Evolutionary conservation across 2,888 invertebrate species (phyloP), one percentile per base, ranked within the genome.

Genomic region (Tipula helvola): DNA sequence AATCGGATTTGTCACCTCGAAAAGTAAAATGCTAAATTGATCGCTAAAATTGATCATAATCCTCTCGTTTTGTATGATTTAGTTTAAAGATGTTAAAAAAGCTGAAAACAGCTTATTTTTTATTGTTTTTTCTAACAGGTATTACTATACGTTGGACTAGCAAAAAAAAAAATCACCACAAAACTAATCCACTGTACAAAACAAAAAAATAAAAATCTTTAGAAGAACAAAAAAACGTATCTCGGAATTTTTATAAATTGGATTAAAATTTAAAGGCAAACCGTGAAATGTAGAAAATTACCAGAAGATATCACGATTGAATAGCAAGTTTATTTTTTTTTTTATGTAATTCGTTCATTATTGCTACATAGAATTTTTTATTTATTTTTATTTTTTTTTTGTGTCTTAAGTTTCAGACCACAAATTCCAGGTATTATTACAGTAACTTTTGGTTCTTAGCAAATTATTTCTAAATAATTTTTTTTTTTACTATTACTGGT

Each of bases 281-380:
- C 71, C 71, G 71, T 71, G 71, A 71, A 71, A 71, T 71, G 71
- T 71, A 71, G 71, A 71, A 71, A 71, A 71, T 71, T 71, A 71
- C 71, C 71, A 71, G 71, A 71, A 71, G 71, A 71, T 71, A 71
- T 71, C 71, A 71, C 71, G 71, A 71, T 71, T 28, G 71, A 71
- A 71, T 28, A 71, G 71, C 71, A 71, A 71, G 71, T 71, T 71
- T 71, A 71, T 71, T 71, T 71, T 28, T 71, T 28, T 71, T 28
- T 44, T 44, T 44, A 71, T 71, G 18, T 71, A 71, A 71, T 71
- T 71, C 71, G 71, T 71, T 71, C 71, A 71, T 71, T 71, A 71
- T 71, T 71, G 71, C 71, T 71, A 71, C 71, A 71, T 28, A 18
- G 71, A 71, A 28, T 28, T 71, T 8, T 2, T 71, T 16, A 0